Percentiles rank a stretch among this genome's conserved stretches.
These are phyloP conservation scores for Indicator maculatus DNA, from an alignment of 2,113 vertebrate species.

Conservation along the genomic window DNA sequence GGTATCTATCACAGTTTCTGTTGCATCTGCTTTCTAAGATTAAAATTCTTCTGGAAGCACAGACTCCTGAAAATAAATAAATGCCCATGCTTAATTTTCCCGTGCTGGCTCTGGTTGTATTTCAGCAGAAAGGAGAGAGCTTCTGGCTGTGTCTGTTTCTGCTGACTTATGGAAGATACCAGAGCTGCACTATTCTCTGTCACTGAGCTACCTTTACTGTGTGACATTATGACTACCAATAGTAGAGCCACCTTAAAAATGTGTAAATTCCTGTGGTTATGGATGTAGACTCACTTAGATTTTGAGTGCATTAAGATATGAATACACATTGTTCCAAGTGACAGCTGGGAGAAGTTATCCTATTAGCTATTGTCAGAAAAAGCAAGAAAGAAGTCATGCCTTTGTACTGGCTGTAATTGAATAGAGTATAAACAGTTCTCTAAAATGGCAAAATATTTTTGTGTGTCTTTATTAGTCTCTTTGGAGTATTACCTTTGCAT, in stretches of 20 bases:
- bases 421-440: conserved; percentile 49
- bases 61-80: conserved; percentile 15
- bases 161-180: neutral
- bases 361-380: conserved; percentile 51
- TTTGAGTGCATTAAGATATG: conserved; percentile 47
- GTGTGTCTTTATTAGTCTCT: conserved; percentile 61
- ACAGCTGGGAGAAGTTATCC: conserved; percentile 58
- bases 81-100: neutral
- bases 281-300: conserved; percentile 60
- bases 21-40: conserved; percentile 9
- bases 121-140: neutral
- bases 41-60: conserved; percentile 10
- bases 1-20: neutral
- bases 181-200: neutral
- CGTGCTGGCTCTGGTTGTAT: neutral
- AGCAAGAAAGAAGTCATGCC: conserved; percentile 43
- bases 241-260: conserved; percentile 45
- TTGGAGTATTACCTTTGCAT: conserved; percentile 61
- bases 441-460: conserved; percentile 66
- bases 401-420: conserved; percentile 62
- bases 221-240: conserved; percentile 40
- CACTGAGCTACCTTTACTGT: conserved; percentile 10
- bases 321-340: conserved; percentile 49
- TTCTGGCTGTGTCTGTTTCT: neutral
- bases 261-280: conserved; percentile 47